Percentiles rank a stretch among this genome's conserved stretches.
phyloP scores from a whole-genome alignment of 2,797 vertebrate genomes.

The Momotus momota region DNA sequence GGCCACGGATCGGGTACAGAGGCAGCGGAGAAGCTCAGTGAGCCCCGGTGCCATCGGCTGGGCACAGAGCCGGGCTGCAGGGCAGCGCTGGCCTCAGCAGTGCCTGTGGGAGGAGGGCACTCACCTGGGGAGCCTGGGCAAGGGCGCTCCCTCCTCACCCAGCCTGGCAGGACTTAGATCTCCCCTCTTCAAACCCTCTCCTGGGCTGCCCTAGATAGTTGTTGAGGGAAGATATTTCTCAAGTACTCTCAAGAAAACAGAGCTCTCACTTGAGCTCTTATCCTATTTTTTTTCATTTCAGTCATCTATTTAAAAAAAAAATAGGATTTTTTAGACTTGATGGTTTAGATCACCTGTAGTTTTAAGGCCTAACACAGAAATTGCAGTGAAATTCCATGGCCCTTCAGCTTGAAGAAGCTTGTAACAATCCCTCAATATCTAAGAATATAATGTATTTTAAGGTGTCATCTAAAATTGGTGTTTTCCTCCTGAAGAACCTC shows the following conservation, averaged over 20 bases:
- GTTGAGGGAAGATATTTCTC: background rate
- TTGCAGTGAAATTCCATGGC: background rate
- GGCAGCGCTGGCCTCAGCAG: background rate
- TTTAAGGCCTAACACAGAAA: background rate
- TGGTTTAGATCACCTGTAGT: background rate
- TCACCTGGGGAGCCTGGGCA: background rate
- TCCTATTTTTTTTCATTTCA: background rate
- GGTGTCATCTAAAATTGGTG: background rate
- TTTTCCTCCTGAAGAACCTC: background rate
- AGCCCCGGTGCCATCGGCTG: background rate
- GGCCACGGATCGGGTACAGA: accelerated
- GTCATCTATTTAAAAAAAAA: background rate
- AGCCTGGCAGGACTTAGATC: background rate
- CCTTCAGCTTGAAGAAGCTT: background rate
- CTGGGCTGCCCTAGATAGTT: background rate
- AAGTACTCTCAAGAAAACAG: background rate
- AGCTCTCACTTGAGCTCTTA: background rate
- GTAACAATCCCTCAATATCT: background rate
- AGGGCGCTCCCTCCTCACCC: background rate
- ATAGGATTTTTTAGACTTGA: background rate
- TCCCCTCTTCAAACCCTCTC: background rate
- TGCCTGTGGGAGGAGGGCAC: background rate
- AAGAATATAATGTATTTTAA: background rate
- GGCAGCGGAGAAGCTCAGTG: too few species aligned
- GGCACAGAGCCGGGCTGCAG: background rate